Conservation (phyloP, 2,888 invertebrate species). For the Taphrorychus bicolor region DNA sequence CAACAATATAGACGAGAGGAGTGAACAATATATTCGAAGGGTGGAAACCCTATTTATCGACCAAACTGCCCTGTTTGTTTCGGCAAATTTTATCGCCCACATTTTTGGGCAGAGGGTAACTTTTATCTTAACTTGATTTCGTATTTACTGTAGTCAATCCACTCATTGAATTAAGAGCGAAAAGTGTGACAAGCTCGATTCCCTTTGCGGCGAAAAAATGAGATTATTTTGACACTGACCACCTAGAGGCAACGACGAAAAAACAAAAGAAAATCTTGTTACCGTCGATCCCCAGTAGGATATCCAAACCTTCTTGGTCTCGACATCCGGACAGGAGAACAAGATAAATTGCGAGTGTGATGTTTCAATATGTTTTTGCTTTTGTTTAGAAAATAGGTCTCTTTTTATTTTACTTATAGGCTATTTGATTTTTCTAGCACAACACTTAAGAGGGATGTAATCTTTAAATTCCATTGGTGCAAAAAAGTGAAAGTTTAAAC, state of each 20-base stretch:
- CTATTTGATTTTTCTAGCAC: too few relatives aligned
- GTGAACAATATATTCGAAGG: slow-evolving; percentile 27
- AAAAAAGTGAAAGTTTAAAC: too few relatives aligned
- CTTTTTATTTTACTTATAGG: neutral
- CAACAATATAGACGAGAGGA: slow-evolving; percentile 35
- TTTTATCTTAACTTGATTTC: slow-evolving; percentile 49
- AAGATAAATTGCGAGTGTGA: slow-evolving; percentile 28
- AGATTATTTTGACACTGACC: slow-evolving; percentile 43
- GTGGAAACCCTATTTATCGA: slow-evolving; percentile 30
- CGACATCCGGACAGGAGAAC: slow-evolving; percentile 23
- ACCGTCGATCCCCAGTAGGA: slow-evolving; percentile 27
- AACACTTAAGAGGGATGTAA: too few relatives aligned
- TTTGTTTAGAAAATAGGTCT: neutral
- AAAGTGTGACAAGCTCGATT: slow-evolving; percentile 53
- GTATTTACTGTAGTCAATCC: slow-evolving; percentile 49
- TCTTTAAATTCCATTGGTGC: too few relatives aligned
- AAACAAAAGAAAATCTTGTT: slow-evolving; percentile 48
- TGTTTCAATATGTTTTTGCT: slow-evolving; percentile 17
- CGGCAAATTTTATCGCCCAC: slow-evolving; percentile 30
- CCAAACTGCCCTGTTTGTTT: slow-evolving; percentile 35
- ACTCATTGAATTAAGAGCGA: slow-evolving; percentile 50
- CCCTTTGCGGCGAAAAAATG: slow-evolving; percentile 38
- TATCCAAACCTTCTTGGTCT: slow-evolving; percentile 3
- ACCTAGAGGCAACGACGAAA: slow-evolving; percentile 44
- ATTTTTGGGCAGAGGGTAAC: slow-evolving; percentile 32